These are phyloP conservation scores for Thysanoteuthis rhombus DNA, from an alignment of 2,888 invertebrate genomes.

Conservation along the genomic window DNA sequence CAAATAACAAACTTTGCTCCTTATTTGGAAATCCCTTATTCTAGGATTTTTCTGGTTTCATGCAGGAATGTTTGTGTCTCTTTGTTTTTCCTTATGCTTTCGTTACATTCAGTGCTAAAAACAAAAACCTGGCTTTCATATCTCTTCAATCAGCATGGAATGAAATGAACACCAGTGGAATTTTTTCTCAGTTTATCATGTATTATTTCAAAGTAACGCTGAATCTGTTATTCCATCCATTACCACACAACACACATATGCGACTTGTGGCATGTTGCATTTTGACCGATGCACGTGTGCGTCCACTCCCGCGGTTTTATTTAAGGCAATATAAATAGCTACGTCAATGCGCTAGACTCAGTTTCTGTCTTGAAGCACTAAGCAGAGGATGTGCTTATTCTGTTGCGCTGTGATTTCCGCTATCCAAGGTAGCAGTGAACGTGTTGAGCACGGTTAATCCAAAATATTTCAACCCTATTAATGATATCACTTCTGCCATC, in stretches of 20 bases:
- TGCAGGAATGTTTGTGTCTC: not conserved
- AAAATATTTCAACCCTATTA: not conserved
- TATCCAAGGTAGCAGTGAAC: too few species aligned
- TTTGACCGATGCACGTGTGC: too few species aligned
- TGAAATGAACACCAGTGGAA: not conserved
- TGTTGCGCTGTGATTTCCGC: too few species aligned
- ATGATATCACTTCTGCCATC: not conserved
- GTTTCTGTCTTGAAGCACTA: too few species aligned
- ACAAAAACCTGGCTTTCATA: not conserved
- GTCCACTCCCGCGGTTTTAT: too few species aligned
- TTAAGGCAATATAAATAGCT: too few species aligned
- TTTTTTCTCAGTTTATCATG: too few species aligned
- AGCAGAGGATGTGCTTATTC: too few species aligned
- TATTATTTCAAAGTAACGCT: not conserved
- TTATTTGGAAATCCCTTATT: not conserved
- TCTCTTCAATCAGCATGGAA: not conserved
- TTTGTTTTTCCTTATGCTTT: not conserved
- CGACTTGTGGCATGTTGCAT: too few species aligned
- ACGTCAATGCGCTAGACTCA: too few species aligned
- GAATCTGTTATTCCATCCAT: too few species aligned
- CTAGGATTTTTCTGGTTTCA: not conserved
- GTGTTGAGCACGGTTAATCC: not conserved
- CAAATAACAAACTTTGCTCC: not conserved
- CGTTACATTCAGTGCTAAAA: not conserved
- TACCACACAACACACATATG: too few species aligned